Evolutionary conservation across 2,797 vertebrate species (phyloP).

Genomic region (Poeciliopsis infans): DNA sequence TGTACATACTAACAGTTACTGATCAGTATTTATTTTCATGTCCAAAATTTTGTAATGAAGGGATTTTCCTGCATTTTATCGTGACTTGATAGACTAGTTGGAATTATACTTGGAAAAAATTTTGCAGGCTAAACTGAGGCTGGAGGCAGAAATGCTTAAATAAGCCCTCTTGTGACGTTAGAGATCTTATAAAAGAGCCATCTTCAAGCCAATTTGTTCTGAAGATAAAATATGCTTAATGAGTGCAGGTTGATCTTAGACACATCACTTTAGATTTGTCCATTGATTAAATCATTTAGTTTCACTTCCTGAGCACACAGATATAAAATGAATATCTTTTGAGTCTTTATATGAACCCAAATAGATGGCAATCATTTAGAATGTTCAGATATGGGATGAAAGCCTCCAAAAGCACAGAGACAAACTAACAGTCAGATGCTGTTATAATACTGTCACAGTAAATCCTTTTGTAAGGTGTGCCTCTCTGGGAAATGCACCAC

Average conservation of each 20-base stretch:
- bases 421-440: constrained; percentile 35
- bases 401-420: constrained; percentile 15
- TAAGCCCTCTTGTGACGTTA: background rate
- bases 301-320: constrained; percentile 13
- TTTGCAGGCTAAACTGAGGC: background rate
- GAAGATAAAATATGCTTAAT: constrained; percentile 12
- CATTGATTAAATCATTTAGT: constrained; percentile 8
- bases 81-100: background rate
- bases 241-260: constrained; percentile 16
- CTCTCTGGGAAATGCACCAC: constrained; percentile 46
- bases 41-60: background rate
- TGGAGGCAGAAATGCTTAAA: constrained; percentile 13
- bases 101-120: background rate
- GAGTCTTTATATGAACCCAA: constrained; percentile 17
- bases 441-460: constrained; percentile 38
- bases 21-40: background rate
- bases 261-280: constrained; percentile 19
- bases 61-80: background rate
- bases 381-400: constrained; percentile 28
- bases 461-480: constrained; percentile 47
- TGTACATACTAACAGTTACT: background rate
- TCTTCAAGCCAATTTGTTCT: constrained; percentile 26
- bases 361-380: constrained; percentile 29
- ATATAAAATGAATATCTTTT: constrained; percentile 24
- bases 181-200: constrained; percentile 8